phyloP scores from a whole-genome alignment of 2,888 invertebrate genomes.

The Acrobeloides nanus region DNA sequence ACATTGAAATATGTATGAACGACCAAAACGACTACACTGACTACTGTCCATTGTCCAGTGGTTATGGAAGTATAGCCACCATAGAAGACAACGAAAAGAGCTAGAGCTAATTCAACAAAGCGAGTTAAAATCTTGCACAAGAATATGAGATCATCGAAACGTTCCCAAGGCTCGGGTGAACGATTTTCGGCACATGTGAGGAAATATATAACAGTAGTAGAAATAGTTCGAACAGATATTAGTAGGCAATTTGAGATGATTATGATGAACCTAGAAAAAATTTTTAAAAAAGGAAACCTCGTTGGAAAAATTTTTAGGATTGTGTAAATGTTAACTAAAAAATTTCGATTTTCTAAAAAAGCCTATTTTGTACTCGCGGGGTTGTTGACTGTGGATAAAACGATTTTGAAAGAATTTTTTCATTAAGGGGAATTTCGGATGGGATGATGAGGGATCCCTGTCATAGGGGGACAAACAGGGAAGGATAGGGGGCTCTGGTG shows the following conservation, averaged over 20 bases:
- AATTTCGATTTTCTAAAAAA: too few relatives aligned
- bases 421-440: too few relatives aligned
- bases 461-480: background rate
- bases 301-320: conserved; percentile 8
- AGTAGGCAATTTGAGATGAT: conserved; percentile 59
- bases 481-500: too few relatives aligned
- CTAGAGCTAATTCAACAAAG: conserved; percentile 59
- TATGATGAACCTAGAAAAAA: conserved; percentile 54
- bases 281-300: conserved; percentile 4
- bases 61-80: conserved; percentile 51
- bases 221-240: conserved; percentile 58
- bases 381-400: too few relatives aligned
- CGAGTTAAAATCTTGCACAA: conserved; percentile 57
- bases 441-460: too few relatives aligned
- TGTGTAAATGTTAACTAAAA: too few relatives aligned
- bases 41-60: conserved; percentile 29
- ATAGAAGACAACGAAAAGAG: conserved; percentile 59
- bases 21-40: conserved; percentile 54
- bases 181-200: conserved; percentile 58
- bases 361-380: too few relatives aligned
- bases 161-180: conserved; percentile 57
- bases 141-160: conserved; percentile 60
- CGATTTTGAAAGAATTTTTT: too few relatives aligned
- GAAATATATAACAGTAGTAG: conserved; percentile 58
- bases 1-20: conserved; percentile 61